These are phyloP conservation scores for Heteromormyrus szaboi DNA, from an alignment of 2,797 vertebrate species.

Conservation along the genomic window DNA sequence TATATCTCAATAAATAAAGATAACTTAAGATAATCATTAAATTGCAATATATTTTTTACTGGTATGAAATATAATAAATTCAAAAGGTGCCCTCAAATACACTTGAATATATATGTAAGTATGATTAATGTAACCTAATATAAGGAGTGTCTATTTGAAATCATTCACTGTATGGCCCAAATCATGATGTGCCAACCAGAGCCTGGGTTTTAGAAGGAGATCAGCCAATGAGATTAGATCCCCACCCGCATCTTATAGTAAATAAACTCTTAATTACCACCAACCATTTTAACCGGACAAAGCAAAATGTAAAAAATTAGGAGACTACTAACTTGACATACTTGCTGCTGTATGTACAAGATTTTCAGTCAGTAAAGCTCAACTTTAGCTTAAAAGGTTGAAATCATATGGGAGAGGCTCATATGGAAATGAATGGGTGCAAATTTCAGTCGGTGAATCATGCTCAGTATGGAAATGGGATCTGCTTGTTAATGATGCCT, in stretches of 20 bases:
- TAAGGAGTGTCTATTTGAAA: neutral
- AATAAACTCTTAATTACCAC: neutral
- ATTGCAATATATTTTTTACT: neutral
- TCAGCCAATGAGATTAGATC: neutral
- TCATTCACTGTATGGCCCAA: neutral
- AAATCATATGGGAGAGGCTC: neutral
- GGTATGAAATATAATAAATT: neutral
- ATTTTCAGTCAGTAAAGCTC: neutral
- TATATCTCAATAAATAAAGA: neutral
- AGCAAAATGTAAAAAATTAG: neutral
- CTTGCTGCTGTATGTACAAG: neutral
- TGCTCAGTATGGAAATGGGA: conserved; percentile 59
- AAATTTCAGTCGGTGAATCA: conserved; percentile 42
- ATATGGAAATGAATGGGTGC: conserved; percentile 31
- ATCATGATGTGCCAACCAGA: neutral
- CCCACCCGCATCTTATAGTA: neutral
- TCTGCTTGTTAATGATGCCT: conserved; percentile 57
- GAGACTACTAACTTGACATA: neutral
- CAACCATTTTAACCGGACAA: neutral
- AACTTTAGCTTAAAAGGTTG: neutral
- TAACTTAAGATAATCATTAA: neutral
- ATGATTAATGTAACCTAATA: neutral
- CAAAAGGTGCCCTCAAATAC: neutral
- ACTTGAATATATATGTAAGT: neutral
- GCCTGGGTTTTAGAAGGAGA: neutral